Conservation (phyloP, 2,888 invertebrate species). For the Axea sp. region DNA sequence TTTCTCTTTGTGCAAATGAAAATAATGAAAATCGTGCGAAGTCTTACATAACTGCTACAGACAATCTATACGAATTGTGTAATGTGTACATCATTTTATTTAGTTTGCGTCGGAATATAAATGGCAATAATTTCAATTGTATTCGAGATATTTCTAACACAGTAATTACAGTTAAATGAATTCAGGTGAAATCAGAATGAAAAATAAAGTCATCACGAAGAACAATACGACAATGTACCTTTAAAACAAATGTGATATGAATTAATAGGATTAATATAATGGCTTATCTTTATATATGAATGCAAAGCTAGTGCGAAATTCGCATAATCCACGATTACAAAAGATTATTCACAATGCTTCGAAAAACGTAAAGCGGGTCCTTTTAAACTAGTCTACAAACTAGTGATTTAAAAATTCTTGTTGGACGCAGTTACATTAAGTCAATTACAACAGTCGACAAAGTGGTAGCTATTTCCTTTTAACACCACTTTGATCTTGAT, state of each 20-base stretch:
- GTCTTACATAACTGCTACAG: slow-evolving; percentile 21
- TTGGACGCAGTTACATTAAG: slow-evolving; percentile 7
- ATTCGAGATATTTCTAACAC: not conserved
- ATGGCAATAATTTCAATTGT: slow-evolving; percentile 1
- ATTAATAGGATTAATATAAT: slow-evolving; percentile 24
- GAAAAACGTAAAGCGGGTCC: slow-evolving; percentile 10
- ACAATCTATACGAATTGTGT: slow-evolving; percentile 27
- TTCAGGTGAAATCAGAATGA: not conserved
- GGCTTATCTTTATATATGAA: not conserved
- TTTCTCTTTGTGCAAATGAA: slow-evolving; percentile 30
- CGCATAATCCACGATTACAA: slow-evolving; percentile 15
- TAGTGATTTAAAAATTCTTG: slow-evolving; percentile 25
- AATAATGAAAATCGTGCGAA: slow-evolving; percentile 29
- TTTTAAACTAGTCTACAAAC: not conserved
- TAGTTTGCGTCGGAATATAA: not conserved
- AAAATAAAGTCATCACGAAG: not conserved
- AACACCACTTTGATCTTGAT: slow-evolving; percentile 48
- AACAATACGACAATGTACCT: slow-evolving; percentile 3
- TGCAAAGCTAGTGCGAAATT: slow-evolving; percentile 1
- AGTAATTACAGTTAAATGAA: not conserved
- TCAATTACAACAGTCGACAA: slow-evolving; percentile 34
- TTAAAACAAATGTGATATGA: not conserved
- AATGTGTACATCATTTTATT: slow-evolving; percentile 16
- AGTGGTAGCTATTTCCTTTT: slow-evolving; percentile 42
- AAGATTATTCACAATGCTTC: slow-evolving; percentile 2